These are phyloP conservation scores for Maccullochella peelii DNA, from an alignment of 2,113 vertebrate species.

Conservation along the genomic window DNA sequence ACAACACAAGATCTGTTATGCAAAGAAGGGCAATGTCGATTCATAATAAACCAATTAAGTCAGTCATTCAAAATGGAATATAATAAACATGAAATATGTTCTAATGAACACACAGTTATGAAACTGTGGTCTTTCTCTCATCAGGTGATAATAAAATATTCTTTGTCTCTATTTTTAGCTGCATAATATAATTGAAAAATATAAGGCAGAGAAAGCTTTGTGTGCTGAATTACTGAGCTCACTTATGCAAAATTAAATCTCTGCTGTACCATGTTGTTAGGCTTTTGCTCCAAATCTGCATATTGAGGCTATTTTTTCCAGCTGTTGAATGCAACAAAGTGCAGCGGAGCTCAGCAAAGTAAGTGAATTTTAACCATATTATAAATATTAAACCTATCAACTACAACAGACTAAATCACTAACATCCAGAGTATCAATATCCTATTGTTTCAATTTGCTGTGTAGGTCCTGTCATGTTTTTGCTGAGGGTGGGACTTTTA, in stretches of 20 bases:
- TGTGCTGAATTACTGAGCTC: neutral
- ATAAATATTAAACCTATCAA: neutral
- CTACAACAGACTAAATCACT: neutral
- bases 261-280: neutral
- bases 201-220: neutral
- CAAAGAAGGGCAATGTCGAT: neutral
- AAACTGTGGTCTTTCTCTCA: neutral
- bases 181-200: neutral
- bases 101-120: neutral
- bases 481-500: slow-evolving; percentile 1
- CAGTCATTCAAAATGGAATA: neutral
- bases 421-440: neutral
- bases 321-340: neutral
- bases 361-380: neutral
- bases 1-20: neutral
- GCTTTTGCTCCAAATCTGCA: neutral
- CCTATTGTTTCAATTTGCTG: neutral
- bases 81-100: neutral
- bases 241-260: neutral
- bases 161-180: neutral
- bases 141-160: neutral
- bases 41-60: neutral
- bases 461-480: neutral
- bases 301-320: neutral
- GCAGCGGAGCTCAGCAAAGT: neutral